phyloP scores from a whole-genome alignment of 53 echinoderm and acorn worm species.

The Mesocentrotus franciscanus region DNA sequence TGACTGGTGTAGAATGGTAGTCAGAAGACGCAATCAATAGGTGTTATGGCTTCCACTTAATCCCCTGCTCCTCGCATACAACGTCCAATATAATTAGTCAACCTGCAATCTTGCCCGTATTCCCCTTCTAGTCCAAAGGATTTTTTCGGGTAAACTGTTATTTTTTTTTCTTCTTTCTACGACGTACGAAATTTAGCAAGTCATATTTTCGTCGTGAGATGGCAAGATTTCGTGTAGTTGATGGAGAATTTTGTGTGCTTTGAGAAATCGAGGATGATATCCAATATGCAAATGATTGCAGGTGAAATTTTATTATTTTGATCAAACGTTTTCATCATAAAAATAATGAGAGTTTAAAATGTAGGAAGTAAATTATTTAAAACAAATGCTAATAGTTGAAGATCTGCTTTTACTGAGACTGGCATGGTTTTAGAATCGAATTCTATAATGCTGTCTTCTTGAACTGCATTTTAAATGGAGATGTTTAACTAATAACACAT shows the following conservation, averaged over 20 bases:
- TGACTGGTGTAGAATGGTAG: background rate
- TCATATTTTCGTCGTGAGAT: background rate
- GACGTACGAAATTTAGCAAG: background rate
- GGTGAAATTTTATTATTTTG: background rate
- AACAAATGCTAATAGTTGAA: no score
- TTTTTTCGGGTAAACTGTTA: background rate
- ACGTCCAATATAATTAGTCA: slow-evolving; percentile 46
- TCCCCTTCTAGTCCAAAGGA: background rate
- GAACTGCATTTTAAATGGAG: no score
- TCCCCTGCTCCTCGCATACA: slow-evolving; percentile 1
- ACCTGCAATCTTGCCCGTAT: background rate
- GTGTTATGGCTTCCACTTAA: slow-evolving; percentile 29
- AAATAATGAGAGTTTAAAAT: no score
- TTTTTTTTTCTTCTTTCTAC: background rate
- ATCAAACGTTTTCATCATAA: no score
- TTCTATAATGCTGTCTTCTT: no score
- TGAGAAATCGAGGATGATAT: background rate
- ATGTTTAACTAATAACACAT: no score
- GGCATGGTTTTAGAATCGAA: no score
- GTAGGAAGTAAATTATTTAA: no score
- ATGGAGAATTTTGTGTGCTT: background rate
- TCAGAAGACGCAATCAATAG: slow-evolving; percentile 39
- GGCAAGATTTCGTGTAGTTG: background rate
- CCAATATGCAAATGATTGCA: background rate
- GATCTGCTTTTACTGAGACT: no score